phyloP scores from a whole-genome alignment of 2,888 invertebrate species.

The Pristionchus arcanus region DNA sequence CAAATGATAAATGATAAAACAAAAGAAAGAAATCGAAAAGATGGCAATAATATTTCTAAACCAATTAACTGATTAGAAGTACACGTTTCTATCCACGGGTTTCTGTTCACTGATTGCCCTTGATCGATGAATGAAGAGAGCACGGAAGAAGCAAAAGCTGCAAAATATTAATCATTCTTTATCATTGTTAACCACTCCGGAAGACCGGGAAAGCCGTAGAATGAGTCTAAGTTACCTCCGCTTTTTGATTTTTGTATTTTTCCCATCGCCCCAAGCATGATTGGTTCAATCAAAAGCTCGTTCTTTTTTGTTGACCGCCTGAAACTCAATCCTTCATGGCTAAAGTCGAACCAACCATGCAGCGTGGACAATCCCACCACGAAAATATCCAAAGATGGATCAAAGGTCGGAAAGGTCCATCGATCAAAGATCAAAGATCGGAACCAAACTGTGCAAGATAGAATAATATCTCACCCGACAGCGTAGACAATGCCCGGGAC shows the following conservation, averaged over 20 bases:
- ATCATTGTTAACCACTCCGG: neutral
- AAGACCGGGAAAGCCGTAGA: no score
- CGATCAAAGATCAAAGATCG: no score
- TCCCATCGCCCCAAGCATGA: no score
- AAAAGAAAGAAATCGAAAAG: no score
- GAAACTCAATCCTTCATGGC: neutral
- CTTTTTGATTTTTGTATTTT: no score
- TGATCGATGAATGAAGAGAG: neutral
- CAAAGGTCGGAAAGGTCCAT: no score
- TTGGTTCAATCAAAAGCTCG: no score
- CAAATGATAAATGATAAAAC: no score
- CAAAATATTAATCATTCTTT: neutral
- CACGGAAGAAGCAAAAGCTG: conserved; percentile 35
- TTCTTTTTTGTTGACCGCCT: neutral
- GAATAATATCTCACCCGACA: neutral
- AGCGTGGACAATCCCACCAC: neutral
- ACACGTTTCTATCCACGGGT: neutral
- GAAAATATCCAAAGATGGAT: neutral
- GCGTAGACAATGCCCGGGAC: conserved; percentile 3
- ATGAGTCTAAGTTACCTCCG: no score
- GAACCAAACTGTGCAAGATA: no score
- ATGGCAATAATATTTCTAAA: neutral
- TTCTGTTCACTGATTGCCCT: neutral
- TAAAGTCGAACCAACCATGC: neutral
- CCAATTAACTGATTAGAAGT: neutral